Evolutionary conservation across 30 jellyfish, hydroid and myxozoan genomes (phyloP).

Genomic region (Rhopilema esculentum): DNA sequence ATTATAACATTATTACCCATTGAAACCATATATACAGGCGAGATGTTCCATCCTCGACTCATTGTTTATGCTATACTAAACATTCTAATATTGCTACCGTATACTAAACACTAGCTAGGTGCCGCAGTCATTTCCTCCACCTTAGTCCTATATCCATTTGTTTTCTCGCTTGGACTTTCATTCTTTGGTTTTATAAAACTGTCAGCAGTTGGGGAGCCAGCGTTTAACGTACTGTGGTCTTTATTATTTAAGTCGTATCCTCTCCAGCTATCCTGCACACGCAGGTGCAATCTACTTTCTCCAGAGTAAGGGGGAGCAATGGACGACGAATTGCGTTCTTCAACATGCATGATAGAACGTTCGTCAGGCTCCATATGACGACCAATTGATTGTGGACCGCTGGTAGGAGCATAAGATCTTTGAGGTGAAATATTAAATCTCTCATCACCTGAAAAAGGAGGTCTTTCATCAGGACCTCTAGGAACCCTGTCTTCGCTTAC

Average conservation of each 20-base stretch:
- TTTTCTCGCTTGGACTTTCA: slow-evolving; percentile 12
- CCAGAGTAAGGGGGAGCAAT: not conserved
- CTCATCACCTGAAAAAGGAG: slow-evolving; percentile 2
- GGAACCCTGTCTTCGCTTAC: slow-evolving; percentile 13
- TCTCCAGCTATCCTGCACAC: slow-evolving; percentile 45
- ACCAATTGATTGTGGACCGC: slow-evolving; percentile 2
- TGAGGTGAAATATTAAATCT: slow-evolving; percentile 11
- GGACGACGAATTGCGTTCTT: slow-evolving; percentile 7
- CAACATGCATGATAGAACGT: not conserved
- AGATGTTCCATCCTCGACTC: not conserved
- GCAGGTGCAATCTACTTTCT: slow-evolving; percentile 26
- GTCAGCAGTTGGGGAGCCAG: not conserved
- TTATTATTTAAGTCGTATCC: slow-evolving; percentile 16
- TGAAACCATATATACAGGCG: slow-evolving; percentile 32
- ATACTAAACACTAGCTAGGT: slow-evolving; percentile 20
- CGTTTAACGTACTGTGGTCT: slow-evolving; percentile 8
- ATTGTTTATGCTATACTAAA: slow-evolving; percentile 10
- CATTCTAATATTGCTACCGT: not conserved
- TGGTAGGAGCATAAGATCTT: slow-evolving; percentile 7
- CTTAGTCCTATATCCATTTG: slow-evolving; percentile 19
- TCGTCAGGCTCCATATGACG: slow-evolving; percentile 33
- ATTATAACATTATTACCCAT: slow-evolving; percentile 14
- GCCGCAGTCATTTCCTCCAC: slow-evolving; percentile 2
- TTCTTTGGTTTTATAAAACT: not conserved
- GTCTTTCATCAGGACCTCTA: slow-evolving; percentile 19